phyloP scores from a whole-genome alignment of 1,140 invertebrate species.

The Zeugodacus cucurbitae region DNA sequence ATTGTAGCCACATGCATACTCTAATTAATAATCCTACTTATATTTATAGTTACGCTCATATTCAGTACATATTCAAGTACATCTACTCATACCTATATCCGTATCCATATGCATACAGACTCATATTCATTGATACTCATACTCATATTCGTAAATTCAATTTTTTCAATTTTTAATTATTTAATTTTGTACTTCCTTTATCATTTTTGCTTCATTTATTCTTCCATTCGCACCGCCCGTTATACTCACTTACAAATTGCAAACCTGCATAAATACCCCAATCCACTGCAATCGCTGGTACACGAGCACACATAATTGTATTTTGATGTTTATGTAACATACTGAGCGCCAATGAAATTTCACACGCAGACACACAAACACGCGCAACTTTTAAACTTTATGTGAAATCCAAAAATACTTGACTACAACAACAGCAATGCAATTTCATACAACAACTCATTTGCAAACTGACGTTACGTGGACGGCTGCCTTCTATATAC shows the following conservation, averaged over 20 bases:
- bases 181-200: no score
- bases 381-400: background rate
- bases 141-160: background rate
- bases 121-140: background rate
- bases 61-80: background rate
- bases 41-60: no score
- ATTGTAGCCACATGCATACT: no score
- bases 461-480: background rate
- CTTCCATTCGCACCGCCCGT: background rate
- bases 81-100: background rate
- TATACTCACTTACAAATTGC: background rate
- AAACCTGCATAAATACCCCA: no score
- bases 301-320: background rate
- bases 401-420: background rate
- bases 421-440: background rate
- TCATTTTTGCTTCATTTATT: no score
- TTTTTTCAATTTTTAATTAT: background rate
- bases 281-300: no score
- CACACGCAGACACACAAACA: background rate
- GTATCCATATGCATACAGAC: background rate
- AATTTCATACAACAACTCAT: background rate
- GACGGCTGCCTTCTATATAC: background rate
- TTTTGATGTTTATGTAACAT: constrained; percentile 12
- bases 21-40: no score
- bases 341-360: background rate